Conservation (phyloP, 2,888 invertebrate species). For the Lobophora halterata region DNA sequence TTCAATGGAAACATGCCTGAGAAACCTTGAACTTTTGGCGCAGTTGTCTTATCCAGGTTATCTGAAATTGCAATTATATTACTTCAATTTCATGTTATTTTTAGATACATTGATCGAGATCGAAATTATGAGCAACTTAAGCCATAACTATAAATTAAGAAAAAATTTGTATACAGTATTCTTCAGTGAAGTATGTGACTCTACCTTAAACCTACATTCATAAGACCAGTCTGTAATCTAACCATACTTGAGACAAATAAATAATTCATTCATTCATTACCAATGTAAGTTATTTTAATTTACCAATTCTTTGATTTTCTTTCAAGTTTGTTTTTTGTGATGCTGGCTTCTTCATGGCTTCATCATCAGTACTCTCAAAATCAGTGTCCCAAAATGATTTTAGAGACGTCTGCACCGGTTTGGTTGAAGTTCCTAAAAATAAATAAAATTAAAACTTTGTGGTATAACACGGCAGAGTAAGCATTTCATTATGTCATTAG, state of each 20-base stretch:
- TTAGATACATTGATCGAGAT: too few species aligned
- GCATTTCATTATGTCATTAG: neutral
- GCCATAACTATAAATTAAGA: too few species aligned
- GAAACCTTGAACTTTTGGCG: slow-evolving; percentile 8
- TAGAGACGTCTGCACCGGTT: slow-evolving; percentile 33
- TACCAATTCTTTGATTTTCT: slow-evolving; percentile 31
- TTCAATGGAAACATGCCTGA: slow-evolving; percentile 16
- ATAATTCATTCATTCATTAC: too few species aligned
- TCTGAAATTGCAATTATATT: too few species aligned
- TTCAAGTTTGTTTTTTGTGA: slow-evolving; percentile 26
- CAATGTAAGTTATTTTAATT: too few species aligned
- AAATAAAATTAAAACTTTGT: neutral
- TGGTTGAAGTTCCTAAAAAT: slow-evolving; percentile 31
- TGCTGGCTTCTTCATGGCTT: slow-evolving; percentile 30
- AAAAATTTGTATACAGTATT: too few species aligned
- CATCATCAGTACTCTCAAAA: slow-evolving; percentile 61
- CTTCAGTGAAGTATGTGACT: too few species aligned
- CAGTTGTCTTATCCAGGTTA: slow-evolving; percentile 3
- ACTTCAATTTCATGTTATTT: too few species aligned
- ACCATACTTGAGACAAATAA: too few species aligned
- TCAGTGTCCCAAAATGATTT: slow-evolving; percentile 66
- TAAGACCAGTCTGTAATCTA: too few species aligned
- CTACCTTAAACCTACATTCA: too few species aligned
- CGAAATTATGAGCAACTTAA: too few species aligned
- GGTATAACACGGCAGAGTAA: neutral